Evolutionary conservation across 2,113 vertebrate species (phyloP), one percentile per base, ranked within the genome.

Genomic region (Egretta garzetta): DNA sequence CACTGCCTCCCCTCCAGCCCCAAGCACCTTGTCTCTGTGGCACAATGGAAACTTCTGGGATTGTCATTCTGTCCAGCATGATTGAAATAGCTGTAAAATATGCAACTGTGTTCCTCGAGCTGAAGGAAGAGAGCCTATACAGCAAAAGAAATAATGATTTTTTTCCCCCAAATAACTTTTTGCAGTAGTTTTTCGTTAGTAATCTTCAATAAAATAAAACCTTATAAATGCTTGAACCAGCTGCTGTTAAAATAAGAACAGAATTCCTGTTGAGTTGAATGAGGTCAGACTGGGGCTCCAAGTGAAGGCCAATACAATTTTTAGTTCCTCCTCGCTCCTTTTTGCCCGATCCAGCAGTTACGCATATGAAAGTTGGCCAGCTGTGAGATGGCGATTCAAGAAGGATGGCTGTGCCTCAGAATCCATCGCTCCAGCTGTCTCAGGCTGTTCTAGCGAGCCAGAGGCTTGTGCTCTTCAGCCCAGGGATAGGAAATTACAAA

Each of bases 341-440:
- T 49, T 82, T 73, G 64, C 59, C 81, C 0, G 0, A 60, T 58
- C 37, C 8, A 3, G 32, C 75, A 86, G 50, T 93, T 80, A 67
- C 43, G 71, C 50, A 35, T 58, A 62, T 62, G 89, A 93, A 94
- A 82, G 84, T 11, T 77, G 84, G 50, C 95, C 93, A 96, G 93
- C 93, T 97, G 95, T 83, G 94, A 73, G 87, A 20, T 43, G 84
- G 84, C 4, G 33, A 91, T 87, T 86, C 66, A 70, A 94, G 95
- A 82, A 96, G 74, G 64, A 89, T 53, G 96, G 24, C 10, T 90
- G 60, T 88, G 67, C 55, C 75, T 96, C 67, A 49, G 81, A 93
- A 96, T 93, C 94, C 89, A 93, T 67, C 2, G 22, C 79, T 90
- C 93, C 97, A 97, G 97, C 97, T 98, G 97, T 83, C 62, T 32